Percentiles rank a stretch among this genome's conserved stretches.
These are phyloP conservation scores for Lepilemur septentrionalis DNA, from an alignment of 2,797 vertebrate species.

Conservation along the genomic window DNA sequence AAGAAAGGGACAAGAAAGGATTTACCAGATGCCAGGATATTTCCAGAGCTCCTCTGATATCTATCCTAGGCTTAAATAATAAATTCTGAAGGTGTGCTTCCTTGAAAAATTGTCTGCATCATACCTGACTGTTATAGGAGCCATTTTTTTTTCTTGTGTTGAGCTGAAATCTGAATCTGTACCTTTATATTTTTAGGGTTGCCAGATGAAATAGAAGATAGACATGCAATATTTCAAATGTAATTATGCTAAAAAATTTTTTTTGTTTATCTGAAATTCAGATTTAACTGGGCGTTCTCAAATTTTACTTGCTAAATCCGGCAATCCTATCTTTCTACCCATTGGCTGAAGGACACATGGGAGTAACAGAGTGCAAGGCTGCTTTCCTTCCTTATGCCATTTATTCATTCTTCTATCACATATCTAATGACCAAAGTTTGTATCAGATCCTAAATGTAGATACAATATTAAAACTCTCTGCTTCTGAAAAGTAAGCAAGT, in stretches of 20 bases:
- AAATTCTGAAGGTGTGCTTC: background rate
- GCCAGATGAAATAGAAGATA: slow-evolving; percentile 16
- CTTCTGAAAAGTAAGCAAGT: background rate
- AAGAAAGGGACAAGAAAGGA: background rate
- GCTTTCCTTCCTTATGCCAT: background rate
- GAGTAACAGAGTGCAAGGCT: background rate
- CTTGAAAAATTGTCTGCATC: background rate
- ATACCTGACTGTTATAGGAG: background rate
- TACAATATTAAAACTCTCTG: background rate
- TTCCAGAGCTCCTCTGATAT: background rate
- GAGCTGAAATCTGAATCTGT: background rate
- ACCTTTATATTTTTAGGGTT: background rate
- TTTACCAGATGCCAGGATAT: background rate
- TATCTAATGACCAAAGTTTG: background rate
- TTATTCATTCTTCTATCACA: background rate
- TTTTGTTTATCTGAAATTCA: slow-evolving; percentile 17
- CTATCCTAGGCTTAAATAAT: background rate
- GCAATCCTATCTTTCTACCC: background rate
- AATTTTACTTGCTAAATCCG: background rate
- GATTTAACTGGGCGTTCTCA: background rate
- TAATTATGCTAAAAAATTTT: background rate
- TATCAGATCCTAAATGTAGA: background rate
- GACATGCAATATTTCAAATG: background rate
- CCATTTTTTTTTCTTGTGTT: background rate
- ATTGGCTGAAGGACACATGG: background rate